These are phyloP conservation scores for Aphelenchoides besseyi DNA, from an alignment of 1,140 invertebrate genomes.

Conservation along the genomic window DNA sequence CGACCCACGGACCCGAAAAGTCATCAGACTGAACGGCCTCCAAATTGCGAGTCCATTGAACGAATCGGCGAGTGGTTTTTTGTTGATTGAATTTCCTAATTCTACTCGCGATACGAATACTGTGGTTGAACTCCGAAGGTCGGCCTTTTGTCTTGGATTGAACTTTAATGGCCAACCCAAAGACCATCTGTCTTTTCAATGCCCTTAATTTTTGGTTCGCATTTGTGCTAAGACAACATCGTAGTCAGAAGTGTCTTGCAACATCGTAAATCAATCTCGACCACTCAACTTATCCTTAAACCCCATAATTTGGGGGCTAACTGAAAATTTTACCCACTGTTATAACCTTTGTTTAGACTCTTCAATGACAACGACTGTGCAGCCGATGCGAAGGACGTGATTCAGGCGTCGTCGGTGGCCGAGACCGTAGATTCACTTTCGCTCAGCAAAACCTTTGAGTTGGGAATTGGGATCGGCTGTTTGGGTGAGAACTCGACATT, in stretches of 20 bases:
- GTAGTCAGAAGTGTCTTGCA: neutral
- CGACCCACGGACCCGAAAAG: neutral
- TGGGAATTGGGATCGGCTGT: slow-evolving; percentile 55
- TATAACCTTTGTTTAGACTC: slow-evolving; percentile 2
- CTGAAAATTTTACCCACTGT: neutral
- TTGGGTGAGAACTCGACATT: neutral
- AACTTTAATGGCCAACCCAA: neutral
- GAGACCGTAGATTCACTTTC: slow-evolving; percentile 32
- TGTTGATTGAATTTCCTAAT: neutral
- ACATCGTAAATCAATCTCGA: neutral
- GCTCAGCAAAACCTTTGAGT: slow-evolving; percentile 39
- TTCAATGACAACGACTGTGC: slow-evolving; percentile 1
- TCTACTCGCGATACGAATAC: neutral
- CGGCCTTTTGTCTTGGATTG: neutral
- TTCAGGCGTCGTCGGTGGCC: slow-evolving; percentile 10
- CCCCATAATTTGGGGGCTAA: too few relatives aligned
- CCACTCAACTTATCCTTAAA: neutral
- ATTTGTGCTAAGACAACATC: neutral
- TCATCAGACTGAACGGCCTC: neutral
- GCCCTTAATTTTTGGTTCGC: neutral
- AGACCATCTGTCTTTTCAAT: neutral
- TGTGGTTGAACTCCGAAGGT: neutral
- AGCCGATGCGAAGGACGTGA: neutral
- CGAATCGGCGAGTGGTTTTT: neutral
- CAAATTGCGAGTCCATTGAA: neutral